Conservation (phyloP, 2,113 vertebrate species). For the Gymnogyps californianus region DNA sequence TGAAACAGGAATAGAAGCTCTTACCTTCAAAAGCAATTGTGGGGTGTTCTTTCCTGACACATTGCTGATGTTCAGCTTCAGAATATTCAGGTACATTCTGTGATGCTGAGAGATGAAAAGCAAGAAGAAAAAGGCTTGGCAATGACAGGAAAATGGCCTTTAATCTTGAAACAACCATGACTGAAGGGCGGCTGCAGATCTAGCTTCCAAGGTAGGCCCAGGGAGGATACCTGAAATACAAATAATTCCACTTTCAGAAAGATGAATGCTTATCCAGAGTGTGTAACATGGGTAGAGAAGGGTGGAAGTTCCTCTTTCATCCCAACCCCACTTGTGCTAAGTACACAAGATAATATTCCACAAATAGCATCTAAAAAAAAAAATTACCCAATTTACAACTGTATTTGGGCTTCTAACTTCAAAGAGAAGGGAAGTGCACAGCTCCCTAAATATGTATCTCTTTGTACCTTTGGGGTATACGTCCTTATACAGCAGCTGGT, state of each 20-base stretch:
- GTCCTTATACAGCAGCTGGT: background rate
- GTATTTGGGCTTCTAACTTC: background rate
- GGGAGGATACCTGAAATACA: slow-evolving; percentile 78
- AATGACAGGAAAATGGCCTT: slow-evolving; percentile 77
- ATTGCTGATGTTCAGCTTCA: slow-evolving; percentile 74
- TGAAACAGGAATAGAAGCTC: slow-evolving; percentile 34
- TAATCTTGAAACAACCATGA: slow-evolving; percentile 83
- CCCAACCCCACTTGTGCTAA: background rate
- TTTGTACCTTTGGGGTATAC: too few relatives aligned
- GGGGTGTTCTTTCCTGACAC: slow-evolving; percentile 88
- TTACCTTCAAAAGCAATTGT: slow-evolving; percentile 91
- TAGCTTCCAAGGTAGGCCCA: slow-evolving; percentile 79
- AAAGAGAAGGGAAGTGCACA: background rate
- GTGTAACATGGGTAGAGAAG: background rate
- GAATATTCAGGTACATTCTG: slow-evolving; percentile 71
- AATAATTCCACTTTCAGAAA: slow-evolving; percentile 44
- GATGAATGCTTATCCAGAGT: background rate
- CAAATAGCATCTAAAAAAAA: background rate
- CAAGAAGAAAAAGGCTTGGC: slow-evolving; percentile 79
- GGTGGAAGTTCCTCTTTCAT: background rate
- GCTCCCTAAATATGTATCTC: background rate
- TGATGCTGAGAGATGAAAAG: slow-evolving; percentile 70
- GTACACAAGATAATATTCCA: background rate
- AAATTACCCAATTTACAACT: background rate
- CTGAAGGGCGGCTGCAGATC: slow-evolving; percentile 77